Evolutionary conservation across 2,797 vertebrate genomes (phyloP).

Genomic region (Harpagifer antarcticus): DNA sequence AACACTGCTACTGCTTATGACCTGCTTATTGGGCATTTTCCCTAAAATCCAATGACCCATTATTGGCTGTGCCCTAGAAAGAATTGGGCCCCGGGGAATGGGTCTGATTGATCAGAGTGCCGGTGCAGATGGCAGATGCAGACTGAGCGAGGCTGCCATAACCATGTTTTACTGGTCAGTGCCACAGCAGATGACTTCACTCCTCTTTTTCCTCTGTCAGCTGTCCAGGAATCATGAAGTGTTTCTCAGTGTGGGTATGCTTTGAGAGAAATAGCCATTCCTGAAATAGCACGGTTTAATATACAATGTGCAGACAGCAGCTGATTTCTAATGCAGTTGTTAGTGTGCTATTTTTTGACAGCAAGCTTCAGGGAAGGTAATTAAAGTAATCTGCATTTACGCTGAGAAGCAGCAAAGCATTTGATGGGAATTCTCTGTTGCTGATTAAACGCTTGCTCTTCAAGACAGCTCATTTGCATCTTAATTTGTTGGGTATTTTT

Average conservation of each 20-base stretch:
- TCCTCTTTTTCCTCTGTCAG: neutral
- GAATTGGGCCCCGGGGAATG: constrained; percentile 7
- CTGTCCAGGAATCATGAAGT: constrained; percentile 27
- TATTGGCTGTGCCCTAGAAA: constrained; percentile 10
- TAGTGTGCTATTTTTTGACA: constrained; percentile 35
- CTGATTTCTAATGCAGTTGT: constrained; percentile 43
- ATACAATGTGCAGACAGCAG: constrained; percentile 18
- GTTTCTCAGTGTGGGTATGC: neutral
- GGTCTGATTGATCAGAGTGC: constrained; percentile 31
- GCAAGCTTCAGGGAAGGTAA: constrained; percentile 44
- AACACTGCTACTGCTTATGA: constrained; percentile 6
- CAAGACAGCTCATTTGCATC: constrained; percentile 63
- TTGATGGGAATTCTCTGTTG: constrained; percentile 62
- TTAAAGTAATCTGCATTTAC: constrained; percentile 62
- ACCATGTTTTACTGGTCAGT: constrained; percentile 29
- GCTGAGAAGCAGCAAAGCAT: constrained; percentile 55
- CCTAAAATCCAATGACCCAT: constrained; percentile 21
- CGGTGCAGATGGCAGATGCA: constrained; percentile 38
- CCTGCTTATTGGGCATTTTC: constrained; percentile 9
- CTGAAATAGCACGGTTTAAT: constrained; percentile 19
- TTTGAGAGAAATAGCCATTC: neutral
- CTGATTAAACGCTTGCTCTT: constrained; percentile 54
- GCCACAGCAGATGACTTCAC: constrained; percentile 30
- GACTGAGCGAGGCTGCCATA: constrained; percentile 30
- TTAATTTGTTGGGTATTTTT: constrained; percentile 42